Evolutionary conservation across 2,797 vertebrate genomes (phyloP).

Genomic region (Rhinogobio ventralis): DNA sequence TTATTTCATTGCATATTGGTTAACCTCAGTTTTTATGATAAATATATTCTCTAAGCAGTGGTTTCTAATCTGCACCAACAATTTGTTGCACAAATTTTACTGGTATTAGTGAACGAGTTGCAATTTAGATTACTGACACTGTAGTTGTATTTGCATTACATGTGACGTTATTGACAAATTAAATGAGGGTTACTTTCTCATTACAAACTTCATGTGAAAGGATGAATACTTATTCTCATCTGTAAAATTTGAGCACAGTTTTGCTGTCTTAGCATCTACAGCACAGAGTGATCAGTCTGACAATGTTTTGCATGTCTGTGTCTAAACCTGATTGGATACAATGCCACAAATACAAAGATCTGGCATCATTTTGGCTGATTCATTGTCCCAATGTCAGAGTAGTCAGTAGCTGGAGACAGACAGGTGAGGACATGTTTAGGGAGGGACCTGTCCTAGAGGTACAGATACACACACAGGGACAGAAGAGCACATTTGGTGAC

Average conservation of each 20-base stretch:
- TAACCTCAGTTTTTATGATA: not conserved
- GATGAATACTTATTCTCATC: not conserved
- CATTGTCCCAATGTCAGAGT: slow-evolving; percentile 17
- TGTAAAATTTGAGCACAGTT: not conserved
- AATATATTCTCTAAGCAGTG: not conserved
- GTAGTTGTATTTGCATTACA: slow-evolving; percentile 9
- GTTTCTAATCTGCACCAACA: slow-evolving; percentile 6
- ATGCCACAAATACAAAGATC: not conserved
- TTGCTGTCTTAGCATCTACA: not conserved
- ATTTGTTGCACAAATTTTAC: not conserved
- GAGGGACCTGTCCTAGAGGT: slow-evolving; percentile 15
- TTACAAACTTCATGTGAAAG: not conserved
- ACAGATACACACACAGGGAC: slow-evolving; percentile 13
- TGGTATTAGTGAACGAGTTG: not conserved
- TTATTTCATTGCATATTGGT: not conserved
- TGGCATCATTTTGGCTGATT: not conserved
- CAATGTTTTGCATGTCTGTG: not conserved
- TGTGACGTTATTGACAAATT: not conserved
- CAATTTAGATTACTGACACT: not conserved
- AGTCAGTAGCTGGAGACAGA: slow-evolving; percentile 27
- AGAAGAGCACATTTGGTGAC: slow-evolving; percentile 16
- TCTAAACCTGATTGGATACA: slow-evolving; percentile 3
- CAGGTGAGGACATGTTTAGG: slow-evolving; percentile 47
- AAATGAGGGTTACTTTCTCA: not conserved
- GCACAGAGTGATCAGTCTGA: not conserved